Evolutionary conservation across 2,113 vertebrate genomes (phyloP).

Genomic region (Gnathonemus longibarbis): DNA sequence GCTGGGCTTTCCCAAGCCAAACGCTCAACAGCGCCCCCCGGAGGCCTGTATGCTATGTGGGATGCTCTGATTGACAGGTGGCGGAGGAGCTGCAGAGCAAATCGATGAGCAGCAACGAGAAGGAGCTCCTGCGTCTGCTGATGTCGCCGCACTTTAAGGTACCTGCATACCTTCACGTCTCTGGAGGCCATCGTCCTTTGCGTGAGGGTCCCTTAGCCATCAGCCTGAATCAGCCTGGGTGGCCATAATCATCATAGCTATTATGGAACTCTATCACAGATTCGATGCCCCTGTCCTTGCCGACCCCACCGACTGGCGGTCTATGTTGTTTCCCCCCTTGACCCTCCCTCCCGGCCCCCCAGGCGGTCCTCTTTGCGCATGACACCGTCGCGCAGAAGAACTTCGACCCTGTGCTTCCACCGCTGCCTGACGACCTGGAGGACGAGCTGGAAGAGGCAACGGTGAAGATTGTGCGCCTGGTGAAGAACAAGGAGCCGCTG

Average conservation of each 20-base stretch:
- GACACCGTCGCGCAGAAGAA: conserved; percentile 95
- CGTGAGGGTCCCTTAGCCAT: neutral
- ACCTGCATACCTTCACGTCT: conserved; percentile 9
- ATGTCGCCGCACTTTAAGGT: conserved; percentile 88
- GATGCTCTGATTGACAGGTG: conserved; percentile 61
- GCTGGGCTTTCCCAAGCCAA: neutral
- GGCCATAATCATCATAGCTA: neutral
- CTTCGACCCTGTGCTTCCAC: conserved; percentile 88
- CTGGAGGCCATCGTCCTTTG: neutral
- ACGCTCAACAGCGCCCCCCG: neutral
- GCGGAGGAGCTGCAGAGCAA: conserved; percentile 85
- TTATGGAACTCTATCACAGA: neutral
- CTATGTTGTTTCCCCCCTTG: neutral
- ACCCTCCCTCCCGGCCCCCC: conserved; percentile 2
- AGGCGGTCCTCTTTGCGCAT: conserved; percentile 88
- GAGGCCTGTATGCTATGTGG: neutral
- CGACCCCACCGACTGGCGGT: neutral
- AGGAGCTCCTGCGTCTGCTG: conserved; percentile 80
- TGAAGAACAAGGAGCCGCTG: conserved; percentile 95
- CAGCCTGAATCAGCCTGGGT: neutral
- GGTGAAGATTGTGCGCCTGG: conserved; percentile 89
- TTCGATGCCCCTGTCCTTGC: neutral
- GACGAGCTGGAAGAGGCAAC: conserved; percentile 93
- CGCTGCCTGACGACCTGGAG: conserved; percentile 79
- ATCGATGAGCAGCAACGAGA: conserved; percentile 77